Conservation (phyloP, 2,797 vertebrate species). For the Poeciliopsis presidionis region DNA sequence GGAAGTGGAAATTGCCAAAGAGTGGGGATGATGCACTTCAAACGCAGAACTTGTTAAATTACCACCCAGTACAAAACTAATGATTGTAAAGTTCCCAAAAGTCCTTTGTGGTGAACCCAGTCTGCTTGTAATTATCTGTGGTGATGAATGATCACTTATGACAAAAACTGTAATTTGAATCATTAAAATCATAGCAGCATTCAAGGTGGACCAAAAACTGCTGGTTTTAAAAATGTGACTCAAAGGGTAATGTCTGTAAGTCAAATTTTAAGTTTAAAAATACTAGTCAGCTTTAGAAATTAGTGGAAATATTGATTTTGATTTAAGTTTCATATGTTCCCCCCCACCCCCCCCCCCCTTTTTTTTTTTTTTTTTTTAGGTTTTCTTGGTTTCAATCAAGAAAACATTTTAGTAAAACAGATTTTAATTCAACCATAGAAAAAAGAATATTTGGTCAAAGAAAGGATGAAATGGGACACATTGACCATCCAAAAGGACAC, state of each 20-base stretch:
- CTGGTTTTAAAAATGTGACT: neutral
- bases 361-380: no score
- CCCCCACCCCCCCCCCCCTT: neutral
- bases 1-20: neutral
- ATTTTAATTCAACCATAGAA: neutral
- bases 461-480: conserved; percentile 45
- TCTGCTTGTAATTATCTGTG: neutral
- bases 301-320: neutral
- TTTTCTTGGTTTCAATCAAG: neutral
- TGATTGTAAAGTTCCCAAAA: neutral
- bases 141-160: neutral
- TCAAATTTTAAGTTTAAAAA: neutral
- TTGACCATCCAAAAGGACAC: neutral
- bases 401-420: neutral
- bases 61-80: neutral
- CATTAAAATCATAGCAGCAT: neutral
- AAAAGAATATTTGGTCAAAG: neutral
- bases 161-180: neutral
- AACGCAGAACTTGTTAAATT: neutral
- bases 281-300: neutral
- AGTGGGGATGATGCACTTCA: neutral
- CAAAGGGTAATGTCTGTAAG: neutral
- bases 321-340: neutral
- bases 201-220: neutral
- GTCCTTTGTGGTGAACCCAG: neutral